Evolutionary conservation across 1,140 invertebrate genomes (phyloP).

Genomic region (Phthorimaea operculella): DNA sequence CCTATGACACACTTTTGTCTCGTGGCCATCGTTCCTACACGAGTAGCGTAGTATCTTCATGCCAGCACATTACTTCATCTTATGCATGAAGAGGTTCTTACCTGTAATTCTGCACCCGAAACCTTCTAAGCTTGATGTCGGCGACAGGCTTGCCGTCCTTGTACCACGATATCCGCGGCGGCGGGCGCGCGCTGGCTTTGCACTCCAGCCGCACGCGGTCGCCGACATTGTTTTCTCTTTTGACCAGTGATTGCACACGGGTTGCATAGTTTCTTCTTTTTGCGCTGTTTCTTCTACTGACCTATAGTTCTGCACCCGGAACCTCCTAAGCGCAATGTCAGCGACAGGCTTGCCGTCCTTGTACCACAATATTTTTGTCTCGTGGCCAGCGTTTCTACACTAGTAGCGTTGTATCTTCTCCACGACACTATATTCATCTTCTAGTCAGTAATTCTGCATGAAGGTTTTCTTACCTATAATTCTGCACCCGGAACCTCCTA

Average conservation of each 20-base stretch:
- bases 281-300: too few relatives aligned
- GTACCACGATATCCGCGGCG: conserved; percentile 78
- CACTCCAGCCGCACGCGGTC: conserved; percentile 75
- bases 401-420: too few relatives aligned
- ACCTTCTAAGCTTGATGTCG: conserved; percentile 65
- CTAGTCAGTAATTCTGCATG: conserved; percentile 33
- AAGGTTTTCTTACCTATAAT: conserved; percentile 39
- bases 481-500: conserved; percentile 61
- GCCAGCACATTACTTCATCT: too few relatives aligned
- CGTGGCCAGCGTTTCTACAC: conserved; percentile 74
- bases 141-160: conserved; percentile 75
- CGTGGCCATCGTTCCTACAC: too few relatives aligned
- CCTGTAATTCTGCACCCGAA: conserved; percentile 64
- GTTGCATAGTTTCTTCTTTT: too few relatives aligned
- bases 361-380: conserved; percentile 77
- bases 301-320: conserved; percentile 64
- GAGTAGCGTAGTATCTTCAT: too few relatives aligned
- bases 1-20: too few relatives aligned
- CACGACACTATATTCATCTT: conserved; percentile 1
- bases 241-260: conserved; percentile 59
- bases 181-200: conserved; percentile 74
- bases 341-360: conserved; percentile 75
- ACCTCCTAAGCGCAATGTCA: conserved; percentile 65
- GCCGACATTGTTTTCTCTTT: conserved; percentile 26
- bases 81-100: too few relatives aligned